Evolutionary conservation across 2,113 vertebrate genomes (phyloP).

Genomic region (Alouatta palliata): DNA sequence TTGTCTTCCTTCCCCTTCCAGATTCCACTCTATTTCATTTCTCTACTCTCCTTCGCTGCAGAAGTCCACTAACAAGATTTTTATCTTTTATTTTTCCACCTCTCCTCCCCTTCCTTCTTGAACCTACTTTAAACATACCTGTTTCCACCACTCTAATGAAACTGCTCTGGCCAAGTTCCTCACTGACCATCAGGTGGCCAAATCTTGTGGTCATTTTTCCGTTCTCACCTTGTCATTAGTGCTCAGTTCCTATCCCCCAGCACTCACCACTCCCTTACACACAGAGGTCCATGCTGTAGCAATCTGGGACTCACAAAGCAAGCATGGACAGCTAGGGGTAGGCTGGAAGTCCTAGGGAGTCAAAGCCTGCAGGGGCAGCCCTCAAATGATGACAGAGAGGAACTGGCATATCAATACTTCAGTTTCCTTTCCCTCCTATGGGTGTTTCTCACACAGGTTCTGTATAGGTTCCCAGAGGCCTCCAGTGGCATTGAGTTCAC

Average conservation of each 20-base stretch:
- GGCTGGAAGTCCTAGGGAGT: neutral
- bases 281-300: neutral
- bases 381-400: neutral
- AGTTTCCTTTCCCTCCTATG: neutral
- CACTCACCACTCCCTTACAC: neutral
- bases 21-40: neutral
- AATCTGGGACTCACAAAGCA: neutral
- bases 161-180: neutral
- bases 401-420: neutral
- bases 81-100: neutral
- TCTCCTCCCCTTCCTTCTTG: neutral
- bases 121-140: neutral
- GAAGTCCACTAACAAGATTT: neutral
- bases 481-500: neutral
- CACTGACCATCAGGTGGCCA: neutral
- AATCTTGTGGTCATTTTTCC: neutral
- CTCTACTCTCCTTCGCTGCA: neutral
- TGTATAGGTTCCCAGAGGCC: neutral
- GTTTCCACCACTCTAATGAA: neutral
- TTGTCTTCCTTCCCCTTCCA: neutral
- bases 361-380: neutral
- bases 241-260: accelerated
- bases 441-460: neutral
- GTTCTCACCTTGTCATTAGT: neutral
- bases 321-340: neutral